These are phyloP conservation scores for Neocloeon triangulifer DNA, from an alignment of 1,140 invertebrate genomes.

Conservation along the genomic window DNA sequence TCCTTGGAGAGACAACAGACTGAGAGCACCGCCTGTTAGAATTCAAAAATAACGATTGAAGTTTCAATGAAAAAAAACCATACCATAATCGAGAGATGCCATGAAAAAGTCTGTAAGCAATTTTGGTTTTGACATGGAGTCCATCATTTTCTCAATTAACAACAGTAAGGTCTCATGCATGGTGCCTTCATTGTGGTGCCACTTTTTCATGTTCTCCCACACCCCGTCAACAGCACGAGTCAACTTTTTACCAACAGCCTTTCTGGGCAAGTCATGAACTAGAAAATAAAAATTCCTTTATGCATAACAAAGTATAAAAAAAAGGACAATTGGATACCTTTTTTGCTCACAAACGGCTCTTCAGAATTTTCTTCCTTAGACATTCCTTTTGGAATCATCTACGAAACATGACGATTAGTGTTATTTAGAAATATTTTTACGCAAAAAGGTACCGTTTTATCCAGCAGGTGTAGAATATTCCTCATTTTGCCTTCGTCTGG, in stretches of 20 bases:
- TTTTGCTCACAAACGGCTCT: too few species aligned
- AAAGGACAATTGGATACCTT: too few species aligned
- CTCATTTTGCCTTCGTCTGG: slow-evolving; percentile 36
- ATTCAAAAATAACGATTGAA: slow-evolving; percentile 6
- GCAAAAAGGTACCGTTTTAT: slow-evolving; percentile 29
- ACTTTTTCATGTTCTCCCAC: slow-evolving; percentile 16
- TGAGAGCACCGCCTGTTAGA: slow-evolving; percentile 53
- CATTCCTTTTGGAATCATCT: too few species aligned
- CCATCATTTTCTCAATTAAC: slow-evolving; percentile 60
- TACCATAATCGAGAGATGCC: slow-evolving; percentile 63
- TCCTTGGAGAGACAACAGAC: slow-evolving; percentile 78
- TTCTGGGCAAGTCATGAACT: slow-evolving; percentile 2
- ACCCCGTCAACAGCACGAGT: slow-evolving; percentile 8
- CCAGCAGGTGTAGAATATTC: slow-evolving; percentile 42
- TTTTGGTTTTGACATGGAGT: slow-evolving; percentile 57
- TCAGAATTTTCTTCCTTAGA: too few species aligned
- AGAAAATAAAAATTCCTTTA: too few species aligned
- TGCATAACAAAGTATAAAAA: too few species aligned
- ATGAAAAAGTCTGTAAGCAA: slow-evolving; percentile 81
- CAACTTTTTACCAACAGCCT: slow-evolving; percentile 2
- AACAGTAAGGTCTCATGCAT: slow-evolving; percentile 60
- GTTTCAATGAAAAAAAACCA: slow-evolving; percentile 8
- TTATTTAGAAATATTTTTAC: too few species aligned
- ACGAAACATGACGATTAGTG: too few species aligned
- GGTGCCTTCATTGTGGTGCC: slow-evolving; percentile 22